Evolutionary conservation across 2,797 vertebrate species (phyloP).

Genomic region (Gadopsis bispinosus): DNA sequence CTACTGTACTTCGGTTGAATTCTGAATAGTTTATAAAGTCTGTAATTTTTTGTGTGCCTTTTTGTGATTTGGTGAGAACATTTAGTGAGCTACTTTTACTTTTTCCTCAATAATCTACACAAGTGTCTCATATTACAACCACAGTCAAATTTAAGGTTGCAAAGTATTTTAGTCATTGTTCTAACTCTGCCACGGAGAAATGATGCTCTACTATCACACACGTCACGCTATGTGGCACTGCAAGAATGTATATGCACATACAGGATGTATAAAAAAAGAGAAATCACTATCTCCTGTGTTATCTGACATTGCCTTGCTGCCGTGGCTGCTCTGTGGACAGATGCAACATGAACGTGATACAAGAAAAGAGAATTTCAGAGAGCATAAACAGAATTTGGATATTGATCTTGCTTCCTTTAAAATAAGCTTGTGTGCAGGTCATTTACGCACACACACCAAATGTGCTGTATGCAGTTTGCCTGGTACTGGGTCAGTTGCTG

Average conservation of each 20-base stretch:
- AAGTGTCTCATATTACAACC: not conserved
- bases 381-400: slow-evolving; percentile 49
- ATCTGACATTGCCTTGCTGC: slow-evolving; percentile 34
- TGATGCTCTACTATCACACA: not conserved
- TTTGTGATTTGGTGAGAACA: not conserved
- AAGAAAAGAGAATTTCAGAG: slow-evolving; percentile 42
- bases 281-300: slow-evolving; percentile 39
- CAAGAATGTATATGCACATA: not conserved
- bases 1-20: not conserved
- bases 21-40: not conserved
- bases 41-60: not conserved
- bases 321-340: slow-evolving; percentile 38
- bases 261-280: not conserved
- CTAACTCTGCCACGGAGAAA: not conserved
- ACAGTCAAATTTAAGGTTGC: not conserved
- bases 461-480: slow-evolving; percentile 23
- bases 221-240: not conserved
- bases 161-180: not conserved
- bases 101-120: not conserved
- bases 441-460: not conserved
- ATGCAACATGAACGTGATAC: slow-evolving; percentile 47
- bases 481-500: slow-evolving; percentile 25
- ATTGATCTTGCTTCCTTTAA: slow-evolving; percentile 27
- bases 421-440: slow-evolving; percentile 24
- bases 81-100: not conserved